Conservation (phyloP, 2,113 vertebrate species). For the Motacilla alba region DNA sequence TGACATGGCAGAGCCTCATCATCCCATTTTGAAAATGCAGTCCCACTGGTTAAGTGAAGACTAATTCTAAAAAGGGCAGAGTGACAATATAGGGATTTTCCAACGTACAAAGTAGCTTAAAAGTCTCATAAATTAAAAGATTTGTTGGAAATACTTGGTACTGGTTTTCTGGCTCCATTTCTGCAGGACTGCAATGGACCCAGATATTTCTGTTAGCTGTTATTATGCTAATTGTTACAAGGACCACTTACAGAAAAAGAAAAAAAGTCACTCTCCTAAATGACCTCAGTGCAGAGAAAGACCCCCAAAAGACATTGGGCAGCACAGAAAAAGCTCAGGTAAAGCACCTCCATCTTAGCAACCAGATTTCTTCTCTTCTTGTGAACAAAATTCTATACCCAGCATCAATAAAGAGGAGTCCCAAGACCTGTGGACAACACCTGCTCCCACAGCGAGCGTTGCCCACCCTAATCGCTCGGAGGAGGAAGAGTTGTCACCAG, state of each 20-base stretch:
- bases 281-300: neutral
- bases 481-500: neutral
- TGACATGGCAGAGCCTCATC: neutral
- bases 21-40: neutral
- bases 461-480: neutral
- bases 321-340: neutral
- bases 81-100: neutral
- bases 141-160: neutral
- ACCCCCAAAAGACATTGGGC: neutral
- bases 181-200: neutral
- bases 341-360: neutral
- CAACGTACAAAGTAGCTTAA: neutral
- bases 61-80: neutral
- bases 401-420: neutral
- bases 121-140: neutral
- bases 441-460: fast-evolving
- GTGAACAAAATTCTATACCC: neutral
- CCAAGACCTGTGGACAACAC: neutral
- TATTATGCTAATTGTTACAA: neutral
- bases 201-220: neutral
- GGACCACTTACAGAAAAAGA: neutral
- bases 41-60: neutral
- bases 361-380: fast-evolving
- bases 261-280: neutral
- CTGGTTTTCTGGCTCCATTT: neutral